Evolutionary conservation across 2,888 invertebrate species (phyloP).

Genomic region (Amiota mariae): DNA sequence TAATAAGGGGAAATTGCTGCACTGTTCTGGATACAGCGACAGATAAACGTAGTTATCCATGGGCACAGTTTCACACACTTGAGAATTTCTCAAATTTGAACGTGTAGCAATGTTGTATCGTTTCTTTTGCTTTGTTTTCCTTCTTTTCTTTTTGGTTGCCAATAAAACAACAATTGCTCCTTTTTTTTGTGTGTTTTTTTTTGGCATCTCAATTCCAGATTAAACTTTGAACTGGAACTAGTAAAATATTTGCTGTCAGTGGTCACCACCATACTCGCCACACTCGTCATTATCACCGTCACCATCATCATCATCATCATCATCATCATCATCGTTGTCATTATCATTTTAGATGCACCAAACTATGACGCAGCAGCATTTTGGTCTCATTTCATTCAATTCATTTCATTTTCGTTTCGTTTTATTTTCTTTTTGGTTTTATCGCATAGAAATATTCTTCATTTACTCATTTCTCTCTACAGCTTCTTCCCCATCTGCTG

Average conservation of each 20-base stretch:
- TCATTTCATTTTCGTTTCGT: too few species aligned
- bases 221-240: conserved; percentile 24
- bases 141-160: conserved; percentile 35
- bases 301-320: too few species aligned
- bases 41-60: not conserved
- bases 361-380: too few species aligned
- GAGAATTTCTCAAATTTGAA: not conserved
- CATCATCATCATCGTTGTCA: too few species aligned
- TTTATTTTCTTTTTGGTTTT: conserved; percentile 38
- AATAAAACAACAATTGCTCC: not conserved
- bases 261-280: too few species aligned
- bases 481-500: not conserved
- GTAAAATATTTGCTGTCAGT: too few species aligned
- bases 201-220: conserved; percentile 43
- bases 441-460: conserved; percentile 28
- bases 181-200: conserved; percentile 29
- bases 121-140: conserved; percentile 7
- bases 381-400: too few species aligned
- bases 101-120: conserved; percentile 2
- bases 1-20: not conserved
- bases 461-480: conserved; percentile 12
- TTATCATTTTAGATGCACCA: too few species aligned
- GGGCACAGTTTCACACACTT: not conserved
- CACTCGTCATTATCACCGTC: too few species aligned
- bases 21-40: too few species aligned